Conservation (phyloP, 2,888 invertebrate species). For the Volucella inanis region DNA sequence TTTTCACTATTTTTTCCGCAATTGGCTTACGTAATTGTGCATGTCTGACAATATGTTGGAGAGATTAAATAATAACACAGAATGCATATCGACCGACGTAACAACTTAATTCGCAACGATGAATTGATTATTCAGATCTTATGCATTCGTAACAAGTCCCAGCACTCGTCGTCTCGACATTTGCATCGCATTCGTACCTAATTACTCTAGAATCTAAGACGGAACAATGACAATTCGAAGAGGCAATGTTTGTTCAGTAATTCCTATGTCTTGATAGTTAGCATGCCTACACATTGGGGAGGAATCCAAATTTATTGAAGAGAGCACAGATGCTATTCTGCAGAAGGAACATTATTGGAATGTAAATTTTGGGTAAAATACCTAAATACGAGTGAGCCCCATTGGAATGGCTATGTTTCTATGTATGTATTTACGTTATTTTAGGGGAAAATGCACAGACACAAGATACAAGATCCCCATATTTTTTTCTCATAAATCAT, state of each 20-base stretch:
- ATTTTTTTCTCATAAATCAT: conserved; percentile 30
- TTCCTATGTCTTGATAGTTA: conserved; percentile 15
- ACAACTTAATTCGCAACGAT: too few species aligned
- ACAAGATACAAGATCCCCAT: not conserved
- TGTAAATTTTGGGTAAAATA: conserved; percentile 45
- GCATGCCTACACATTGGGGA: conserved; percentile 6
- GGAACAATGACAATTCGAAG: conserved; percentile 43
- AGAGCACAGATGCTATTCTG: conserved; percentile 52
- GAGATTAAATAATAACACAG: conserved; percentile 34
- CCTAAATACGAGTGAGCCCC: too few species aligned
- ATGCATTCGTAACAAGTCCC: not conserved
- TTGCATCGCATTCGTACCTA: conserved; percentile 21
- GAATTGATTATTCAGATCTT: not conserved
- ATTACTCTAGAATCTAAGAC: conserved; percentile 42
- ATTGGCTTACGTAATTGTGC: conserved; percentile 37
- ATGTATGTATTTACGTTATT: too few species aligned
- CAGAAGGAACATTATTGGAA: conserved; percentile 47
- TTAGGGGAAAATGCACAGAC: too few species aligned
- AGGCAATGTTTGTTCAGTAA: conserved; percentile 25
- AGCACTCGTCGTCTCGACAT: conserved; percentile 2
- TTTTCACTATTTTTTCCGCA: conserved; percentile 8
- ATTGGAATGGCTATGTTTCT: too few species aligned
- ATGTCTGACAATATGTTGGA: conserved; percentile 36
- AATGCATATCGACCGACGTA: not conserved
- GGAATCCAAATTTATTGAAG: conserved; percentile 44